Evolutionary conservation across 1,140 invertebrate genomes (phyloP), one percentile per base, ranked within the genome.

Genomic region (Diachasmimorpha longicaudata): DNA sequence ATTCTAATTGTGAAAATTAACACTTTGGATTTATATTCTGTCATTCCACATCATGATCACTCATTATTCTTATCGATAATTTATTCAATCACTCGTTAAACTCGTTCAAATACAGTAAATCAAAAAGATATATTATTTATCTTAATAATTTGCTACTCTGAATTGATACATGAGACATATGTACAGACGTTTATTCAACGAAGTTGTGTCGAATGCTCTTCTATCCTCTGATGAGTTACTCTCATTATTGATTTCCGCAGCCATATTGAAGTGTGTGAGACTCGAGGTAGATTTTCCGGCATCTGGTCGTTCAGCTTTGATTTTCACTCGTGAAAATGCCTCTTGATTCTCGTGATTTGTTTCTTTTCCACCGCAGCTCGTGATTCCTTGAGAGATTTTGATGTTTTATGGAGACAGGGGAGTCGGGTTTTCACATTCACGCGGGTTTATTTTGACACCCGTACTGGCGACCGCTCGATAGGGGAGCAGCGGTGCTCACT

Each of bases 221-320:
- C 80, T 82, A 69, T 80, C 81, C 69, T 76, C 76, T 52, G 16
- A 52, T 52, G 58, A 63, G 19, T 25, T 25, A 31, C 23, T 63
- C 58, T 63, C 58, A 63, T 63, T 84, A 85, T 84, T 79, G 83
- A 83, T 85, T 69, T 80, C 73, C 77, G 78, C 79, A 79, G 82
- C 83, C 83, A 85, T 85, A 74, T 85, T 85, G 76, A 74, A 70
- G 5, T 31, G 5, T 25, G 23, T 4, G 58, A 63, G 31, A 2
- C 31, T 31, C 21, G 58, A 0, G 5, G 9, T 63, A 19, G 6
- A 19, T 8, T 19, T n/a, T 25, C 21, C 58, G 58, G 23, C 6
- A 8, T 16, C 6, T 55, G 48, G 0, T 19, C 14, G 2, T 55
- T 0, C 14, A 16, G 19, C n/a, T 55, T 19, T 14, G n/a, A 16